These are phyloP conservation scores for Stegodyphus dumicola DNA, from an alignment of 1,140 invertebrate genomes.

Conservation along the genomic window DNA sequence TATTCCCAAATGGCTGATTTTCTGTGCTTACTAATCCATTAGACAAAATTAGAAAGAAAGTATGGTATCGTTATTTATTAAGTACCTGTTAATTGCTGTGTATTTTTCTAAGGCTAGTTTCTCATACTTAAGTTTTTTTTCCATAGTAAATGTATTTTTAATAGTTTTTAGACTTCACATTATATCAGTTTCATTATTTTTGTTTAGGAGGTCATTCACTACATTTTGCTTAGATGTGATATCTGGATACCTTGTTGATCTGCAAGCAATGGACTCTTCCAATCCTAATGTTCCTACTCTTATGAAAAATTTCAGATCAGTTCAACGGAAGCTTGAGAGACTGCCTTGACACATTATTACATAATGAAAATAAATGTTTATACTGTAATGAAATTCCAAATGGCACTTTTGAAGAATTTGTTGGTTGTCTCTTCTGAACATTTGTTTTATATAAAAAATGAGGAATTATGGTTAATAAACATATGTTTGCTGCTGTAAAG, in stretches of 20 bases:
- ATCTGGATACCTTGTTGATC: conserved; percentile 68
- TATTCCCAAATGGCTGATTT: no score
- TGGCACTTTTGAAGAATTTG: neutral
- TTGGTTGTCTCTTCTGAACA: neutral
- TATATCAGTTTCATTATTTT: no score
- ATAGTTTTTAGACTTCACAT: no score
- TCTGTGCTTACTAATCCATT: no score
- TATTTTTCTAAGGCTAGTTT: no score
- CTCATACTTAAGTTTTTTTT: no score
- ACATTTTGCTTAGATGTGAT: conserved; percentile 67
- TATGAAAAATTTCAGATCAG: conserved; percentile 64
- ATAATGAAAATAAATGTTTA: neutral
- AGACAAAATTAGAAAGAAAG: no score
- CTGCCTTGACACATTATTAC: conserved; percentile 56
- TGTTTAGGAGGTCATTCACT: conserved; percentile 66
- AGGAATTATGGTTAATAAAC: neutral
- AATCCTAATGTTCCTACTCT: conserved; percentile 64
- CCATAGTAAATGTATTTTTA: no score
- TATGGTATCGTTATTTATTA: no score
- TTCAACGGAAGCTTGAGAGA: conserved; percentile 67
- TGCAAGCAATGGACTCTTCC: conserved; percentile 66
- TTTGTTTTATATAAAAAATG: neutral
- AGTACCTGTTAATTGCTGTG: no score
- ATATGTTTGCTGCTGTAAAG: neutral
- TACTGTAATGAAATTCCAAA: neutral